Conservation (phyloP, 92 coral and sea anemone species). For the Scolanthus callimorphus region DNA sequence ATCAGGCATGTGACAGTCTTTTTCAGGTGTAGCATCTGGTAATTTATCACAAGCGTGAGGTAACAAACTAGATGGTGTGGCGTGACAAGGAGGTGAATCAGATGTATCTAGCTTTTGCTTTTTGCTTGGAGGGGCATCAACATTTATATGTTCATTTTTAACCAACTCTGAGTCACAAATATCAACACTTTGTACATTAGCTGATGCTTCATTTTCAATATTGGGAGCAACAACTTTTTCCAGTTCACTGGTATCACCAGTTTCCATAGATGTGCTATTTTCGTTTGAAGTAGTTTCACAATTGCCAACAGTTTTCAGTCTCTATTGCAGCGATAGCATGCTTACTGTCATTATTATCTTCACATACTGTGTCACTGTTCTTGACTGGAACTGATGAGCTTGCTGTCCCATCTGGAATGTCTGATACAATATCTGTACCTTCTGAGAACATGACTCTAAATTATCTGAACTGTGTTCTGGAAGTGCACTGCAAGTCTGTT, state of each 20-base stretch:
- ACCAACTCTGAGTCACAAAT: background rate
- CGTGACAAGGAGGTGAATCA: background rate
- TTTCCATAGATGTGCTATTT: background rate
- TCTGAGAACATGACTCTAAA: too few species aligned
- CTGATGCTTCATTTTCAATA: background rate
- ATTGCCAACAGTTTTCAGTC: too few species aligned
- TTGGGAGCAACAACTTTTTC: background rate
- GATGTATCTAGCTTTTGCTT: background rate
- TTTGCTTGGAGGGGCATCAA: too few species aligned
- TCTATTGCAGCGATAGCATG: background rate
- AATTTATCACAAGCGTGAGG: too few species aligned
- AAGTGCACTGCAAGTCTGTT: too few species aligned
- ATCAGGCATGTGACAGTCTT: background rate
- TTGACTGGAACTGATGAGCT: background rate
- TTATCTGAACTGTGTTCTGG: too few species aligned
- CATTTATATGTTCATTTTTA: background rate
- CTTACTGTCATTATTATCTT: slow-evolving; percentile 6
- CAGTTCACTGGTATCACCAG: background rate
- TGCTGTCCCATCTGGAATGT: background rate
- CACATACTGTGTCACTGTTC: background rate
- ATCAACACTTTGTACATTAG: background rate
- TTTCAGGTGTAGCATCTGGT: too few species aligned
- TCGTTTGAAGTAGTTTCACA: too few species aligned
- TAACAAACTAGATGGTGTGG: too few species aligned
- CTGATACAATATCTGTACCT: background rate